Evolutionary conservation across 2,888 invertebrate genomes (phyloP).

Genomic region (Barypeithes pellucidus): DNA sequence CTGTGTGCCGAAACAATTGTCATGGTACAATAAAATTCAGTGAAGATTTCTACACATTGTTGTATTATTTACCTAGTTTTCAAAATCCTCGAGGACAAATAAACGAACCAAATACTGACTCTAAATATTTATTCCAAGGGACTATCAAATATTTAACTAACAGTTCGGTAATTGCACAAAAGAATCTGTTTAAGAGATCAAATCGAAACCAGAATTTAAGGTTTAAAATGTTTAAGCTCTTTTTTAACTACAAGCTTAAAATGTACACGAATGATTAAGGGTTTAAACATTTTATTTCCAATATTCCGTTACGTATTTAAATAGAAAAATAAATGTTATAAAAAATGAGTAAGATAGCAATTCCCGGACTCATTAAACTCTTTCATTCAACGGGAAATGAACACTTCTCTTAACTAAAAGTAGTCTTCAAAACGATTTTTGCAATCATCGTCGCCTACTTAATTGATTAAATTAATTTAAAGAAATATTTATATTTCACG

Average conservation of each 20-base stretch:
- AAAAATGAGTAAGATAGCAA: constrained; percentile 6
- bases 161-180: neutral
- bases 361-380: constrained; percentile 10
- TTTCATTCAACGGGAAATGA: neutral
- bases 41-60: no score
- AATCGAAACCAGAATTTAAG: neutral
- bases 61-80: neutral
- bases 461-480: constrained; percentile 7
- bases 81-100: neutral
- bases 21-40: no score
- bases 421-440: neutral
- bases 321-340: neutral
- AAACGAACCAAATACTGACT: neutral
- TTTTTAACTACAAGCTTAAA: neutral
- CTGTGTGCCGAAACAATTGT: no score
- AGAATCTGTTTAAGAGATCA: neutral
- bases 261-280: neutral
- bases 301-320: neutral
- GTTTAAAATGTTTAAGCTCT: no score
- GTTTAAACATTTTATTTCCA: neutral
- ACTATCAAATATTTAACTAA: neutral
- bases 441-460: constrained; percentile 14
- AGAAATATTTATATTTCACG: neutral
- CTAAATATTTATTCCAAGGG: neutral
- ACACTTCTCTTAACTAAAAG: constrained; percentile 14